Base-by-base conservation (phyloP, 1,140 invertebrate genomes). In the Drosophila nebulosa region DNA sequence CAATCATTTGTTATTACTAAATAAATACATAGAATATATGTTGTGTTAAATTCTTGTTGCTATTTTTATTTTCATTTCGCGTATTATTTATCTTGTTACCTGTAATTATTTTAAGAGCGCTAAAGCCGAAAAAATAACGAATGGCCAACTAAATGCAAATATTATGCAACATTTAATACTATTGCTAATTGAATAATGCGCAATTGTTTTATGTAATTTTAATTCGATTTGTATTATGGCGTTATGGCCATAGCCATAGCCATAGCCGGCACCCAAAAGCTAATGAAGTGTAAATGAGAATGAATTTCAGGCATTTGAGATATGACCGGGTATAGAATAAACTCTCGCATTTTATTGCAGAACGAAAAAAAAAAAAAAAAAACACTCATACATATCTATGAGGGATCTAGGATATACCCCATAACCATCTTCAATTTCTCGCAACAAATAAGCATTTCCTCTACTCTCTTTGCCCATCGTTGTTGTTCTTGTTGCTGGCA, bases 381-480 rank as follows among this genome's bases (percentile, higher is more conserved):
- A 64, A 57, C 52, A 24, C 52, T 35, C 9, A 56, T 27, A 56
- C 39, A 76, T 58, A 64, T 72, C 61, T 65, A 77, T 71, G 57
- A 59, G 57, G 62, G 16, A 72, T 77, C 42, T 57, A 22, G 27
- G 21, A 52, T 36, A 57, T 50, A 64, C 46, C 16, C 46, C 16
- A 50, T 12, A 26, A 50, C 36, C 24, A 46, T 21, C 32, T 50
- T 27, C 55, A 24, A 61, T 55, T 53, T 70, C 24, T 70, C 57
- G 52, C 22, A 66, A 80, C 78, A 80, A 86, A 86, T 81, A 86
- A 86, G 81, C 74, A 78, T 85, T 85, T 81, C 36, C 60, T 36
- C 53, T 7, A 10, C 9, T 10, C 26, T 36, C 53, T 61, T 68
- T n/a, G 55, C n/a, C 50, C 18, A 32, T 74, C 50, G 57, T 61